Base-by-base conservation (phyloP, 2,888 invertebrate species). In the Octonoba sinensis region DNA sequence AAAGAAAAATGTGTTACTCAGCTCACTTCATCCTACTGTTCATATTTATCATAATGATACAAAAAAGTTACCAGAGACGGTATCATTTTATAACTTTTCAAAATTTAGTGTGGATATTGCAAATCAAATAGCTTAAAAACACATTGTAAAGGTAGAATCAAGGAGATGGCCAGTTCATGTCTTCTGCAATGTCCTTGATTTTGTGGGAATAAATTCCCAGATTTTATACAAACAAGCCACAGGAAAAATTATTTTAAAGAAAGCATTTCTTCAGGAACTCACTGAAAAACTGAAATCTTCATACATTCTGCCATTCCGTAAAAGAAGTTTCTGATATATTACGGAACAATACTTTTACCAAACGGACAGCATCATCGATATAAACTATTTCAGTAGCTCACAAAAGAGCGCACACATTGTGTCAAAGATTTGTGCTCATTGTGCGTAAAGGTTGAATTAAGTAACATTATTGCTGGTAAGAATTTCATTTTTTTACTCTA, bases 141-240 rank as follows among this genome's bases (percentile, higher is more conserved):
- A 65, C 22, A 2, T 22, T 47, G 65, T 12, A 22, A 65, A 65
- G 11, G 65, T 22, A 65, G 22, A 22, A 49, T 65, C 65, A 47
- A 47, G 47, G 3, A 64, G n/a, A n/a, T 60, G 60, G 60, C 22
- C 44, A 16, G n/a, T n/a, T n/a, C n/a, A n/a, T n/a, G n/a, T n/a
- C n/a, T n/a, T n/a, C n/a, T 36, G 27, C n/a, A 36, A 62, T 62
- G 27, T 62, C 15, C 36, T 11, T 27, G 36, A 36, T 62, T 27
- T 62, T 27, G 13, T 13, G 46, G 65, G 65, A 27, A 65, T 65
- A 13, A 65, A 65, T 51, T 51, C 51, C 51, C 8, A 11, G 18
- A 51, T 47, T 65, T 65, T 47, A 3, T 3, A 1, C 47, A 65
- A 46, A 13, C 12, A 47, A 47, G n/a, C 20, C 47, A 65, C 20